Conservation (phyloP, 2,113 vertebrate genomes). For the Terrapene triunguis region DNA sequence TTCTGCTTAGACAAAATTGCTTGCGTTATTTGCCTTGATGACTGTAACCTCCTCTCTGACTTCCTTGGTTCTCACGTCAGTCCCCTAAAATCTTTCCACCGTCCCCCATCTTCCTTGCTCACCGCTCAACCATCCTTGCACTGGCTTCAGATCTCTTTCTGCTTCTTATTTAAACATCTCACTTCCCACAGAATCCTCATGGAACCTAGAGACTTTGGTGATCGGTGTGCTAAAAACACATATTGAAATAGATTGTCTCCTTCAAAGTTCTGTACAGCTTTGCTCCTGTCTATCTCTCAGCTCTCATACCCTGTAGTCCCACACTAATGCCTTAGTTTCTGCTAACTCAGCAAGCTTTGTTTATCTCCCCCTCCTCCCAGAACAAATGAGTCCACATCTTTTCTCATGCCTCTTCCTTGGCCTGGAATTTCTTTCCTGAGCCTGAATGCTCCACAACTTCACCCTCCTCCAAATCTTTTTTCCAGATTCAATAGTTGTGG, state of each 20-base stretch:
- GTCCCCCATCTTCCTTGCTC: background rate
- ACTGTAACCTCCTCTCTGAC: background rate
- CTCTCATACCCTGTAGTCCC: background rate
- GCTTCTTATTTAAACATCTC: background rate
- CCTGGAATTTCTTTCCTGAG: background rate
- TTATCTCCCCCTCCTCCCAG: background rate
- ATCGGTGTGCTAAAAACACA: background rate
- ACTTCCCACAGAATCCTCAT: background rate
- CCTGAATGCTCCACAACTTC: fast-evolving
- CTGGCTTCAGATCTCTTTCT: background rate
- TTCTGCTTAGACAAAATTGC: background rate
- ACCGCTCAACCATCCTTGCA: background rate
- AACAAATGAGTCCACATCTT: background rate
- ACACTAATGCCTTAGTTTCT: background rate
- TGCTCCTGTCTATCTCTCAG: background rate
- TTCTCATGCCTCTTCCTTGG: background rate
- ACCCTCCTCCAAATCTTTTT: background rate
- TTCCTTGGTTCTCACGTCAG: background rate
- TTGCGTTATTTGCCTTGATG: background rate
- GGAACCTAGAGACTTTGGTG: background rate
- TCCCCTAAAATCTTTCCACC: background rate
- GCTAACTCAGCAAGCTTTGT: background rate
- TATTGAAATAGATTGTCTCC: background rate
- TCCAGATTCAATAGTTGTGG: background rate
- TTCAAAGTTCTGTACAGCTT: background rate